Base-by-base conservation (phyloP, 2,888 invertebrate species). In the Dorcus parallelipipedus region DNA sequence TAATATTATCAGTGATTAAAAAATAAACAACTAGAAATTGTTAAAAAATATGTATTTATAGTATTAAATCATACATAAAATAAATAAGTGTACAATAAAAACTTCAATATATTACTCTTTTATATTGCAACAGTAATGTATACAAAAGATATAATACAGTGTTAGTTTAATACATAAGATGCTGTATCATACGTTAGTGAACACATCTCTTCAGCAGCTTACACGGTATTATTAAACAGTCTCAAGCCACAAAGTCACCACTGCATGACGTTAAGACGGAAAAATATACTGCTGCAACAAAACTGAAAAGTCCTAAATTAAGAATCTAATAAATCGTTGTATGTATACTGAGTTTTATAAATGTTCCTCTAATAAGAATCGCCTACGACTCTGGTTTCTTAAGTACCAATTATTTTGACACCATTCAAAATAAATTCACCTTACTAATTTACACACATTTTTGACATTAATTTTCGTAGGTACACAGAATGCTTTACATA, bases 91-190 rank as follows among this genome's bases (percentile, higher is more conserved):
- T 49, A 33, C 26, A 50, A 38, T 10, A 50, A 45, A 57, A 52
- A 57, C 52, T 45, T 26, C 33, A 56, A 56, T 57, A 57, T 57
- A 57, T 57, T 57, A 57, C 57, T 57, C 52, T 52, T 43, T 26
- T 10, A 43, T 42, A 43, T 53, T 41, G 51, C 49, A 41, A 33
- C 38, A 53, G 33, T 53, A 50, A 50, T 9, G n/a, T 23, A 50
- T 9, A 39, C 8, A 50, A 38, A 50, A 38, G 38, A 14, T 17
- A 33, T 23, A 42, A 42, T 42, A 14, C 14, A 9, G 20, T 9
- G 9, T 45, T 45, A 45, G 17, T 45, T 20, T 45, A 9, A 45
- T 20, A 20, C n/a, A 9, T 10, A 41, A 41, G 14, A 9, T 10
- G 14, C 3, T 20, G 20, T 20, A 20, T 3, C 20, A 20, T 20